These are phyloP conservation scores for Coelinius sp. DNA, from an alignment of 2,888 invertebrate species.

Conservation along the genomic window DNA sequence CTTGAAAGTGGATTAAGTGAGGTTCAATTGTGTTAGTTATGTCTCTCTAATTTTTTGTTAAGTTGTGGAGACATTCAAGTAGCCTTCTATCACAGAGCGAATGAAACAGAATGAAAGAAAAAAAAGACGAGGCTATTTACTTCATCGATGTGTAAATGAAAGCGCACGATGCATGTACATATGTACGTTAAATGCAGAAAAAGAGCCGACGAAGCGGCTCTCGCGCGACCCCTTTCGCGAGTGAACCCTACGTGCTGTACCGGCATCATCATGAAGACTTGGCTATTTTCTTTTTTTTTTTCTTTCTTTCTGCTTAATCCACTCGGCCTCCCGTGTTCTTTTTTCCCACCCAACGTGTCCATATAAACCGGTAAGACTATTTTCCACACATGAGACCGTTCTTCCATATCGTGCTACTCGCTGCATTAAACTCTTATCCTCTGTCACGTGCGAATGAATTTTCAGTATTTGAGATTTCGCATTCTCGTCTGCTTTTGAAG, in stretches of 20 bases:
- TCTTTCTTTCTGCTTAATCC: slow-evolving; percentile 12
- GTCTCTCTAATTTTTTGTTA: too few relatives aligned
- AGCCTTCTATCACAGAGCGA: not conserved
- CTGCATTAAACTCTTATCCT: not conserved
- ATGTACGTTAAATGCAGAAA: slow-evolving; percentile 17
- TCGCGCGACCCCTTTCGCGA: slow-evolving; percentile 17
- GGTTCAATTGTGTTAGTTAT: not conserved
- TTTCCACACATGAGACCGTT: not conserved
- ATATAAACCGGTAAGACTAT: slow-evolving; percentile 5
- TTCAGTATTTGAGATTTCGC: not conserved
- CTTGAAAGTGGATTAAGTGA: not conserved
- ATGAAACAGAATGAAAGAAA: slow-evolving; percentile 2
- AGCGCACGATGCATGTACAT: slow-evolving; percentile 18
- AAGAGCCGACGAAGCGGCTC: not conserved
- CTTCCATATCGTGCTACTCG: slow-evolving; percentile 16
- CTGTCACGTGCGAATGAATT: not conserved
- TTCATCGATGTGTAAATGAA: slow-evolving; percentile 21
- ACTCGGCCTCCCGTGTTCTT: not conserved
- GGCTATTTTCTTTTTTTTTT: slow-evolving; percentile 8
- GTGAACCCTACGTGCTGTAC: slow-evolving; percentile 6
- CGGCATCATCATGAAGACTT: slow-evolving; percentile 8
- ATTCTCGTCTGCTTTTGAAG: not conserved
- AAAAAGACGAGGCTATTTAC: not conserved
- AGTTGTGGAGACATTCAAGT: too few relatives aligned
- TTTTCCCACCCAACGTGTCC: not conserved